Base-by-base conservation (phyloP, 1,140 invertebrate genomes). In the Meloidogyne floridensis region DNA sequence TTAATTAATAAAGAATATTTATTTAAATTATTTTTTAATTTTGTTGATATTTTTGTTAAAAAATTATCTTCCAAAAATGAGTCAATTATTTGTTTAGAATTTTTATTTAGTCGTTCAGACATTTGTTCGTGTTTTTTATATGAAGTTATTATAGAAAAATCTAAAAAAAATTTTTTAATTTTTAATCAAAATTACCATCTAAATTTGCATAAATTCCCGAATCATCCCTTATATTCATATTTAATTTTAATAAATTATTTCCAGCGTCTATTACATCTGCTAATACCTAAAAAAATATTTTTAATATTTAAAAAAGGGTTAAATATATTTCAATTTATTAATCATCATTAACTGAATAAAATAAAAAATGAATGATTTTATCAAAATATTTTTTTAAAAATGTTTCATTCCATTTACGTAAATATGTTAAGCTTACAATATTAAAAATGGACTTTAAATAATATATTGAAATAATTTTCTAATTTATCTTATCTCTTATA, bases 171-270 rank as follows among this genome's bases (percentile, higher is more conserved):
- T 10, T 69, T 15, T 9, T 78, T 15, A 32, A 10, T 42, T 18
- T 4, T 9, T 0, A 32, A 51, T 32, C n/a, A 51, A 53, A 75
- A 53, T 78, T 59, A 71, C 77, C 77, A 15, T 86, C 78, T 15
- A 75, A 72, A 4, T 71, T n/a, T 8, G 84, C 54, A 11, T 82
- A 75, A 56, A 72, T 73, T n/a, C 87, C 87, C 32, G 74, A 59
- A 18, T 76, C 74, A 70, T 88, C 80, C 11, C 87, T 82, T 54
- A 89, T 87, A 11, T 83, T 69, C 77, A 87, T 89, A 20, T 78
- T 77, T 32, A 89, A 74, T 32, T 80, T 78, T 53, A 87, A 56
- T 42, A 47, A 82, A 70, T 81, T 69, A 77, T 89, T 87, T 6
- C 84, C 85, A 13, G 73, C 9, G 72, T 87, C 86, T 7, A 87